Conservation (phyloP, 2,888 invertebrate genomes). For the Stenodera caucasica region DNA sequence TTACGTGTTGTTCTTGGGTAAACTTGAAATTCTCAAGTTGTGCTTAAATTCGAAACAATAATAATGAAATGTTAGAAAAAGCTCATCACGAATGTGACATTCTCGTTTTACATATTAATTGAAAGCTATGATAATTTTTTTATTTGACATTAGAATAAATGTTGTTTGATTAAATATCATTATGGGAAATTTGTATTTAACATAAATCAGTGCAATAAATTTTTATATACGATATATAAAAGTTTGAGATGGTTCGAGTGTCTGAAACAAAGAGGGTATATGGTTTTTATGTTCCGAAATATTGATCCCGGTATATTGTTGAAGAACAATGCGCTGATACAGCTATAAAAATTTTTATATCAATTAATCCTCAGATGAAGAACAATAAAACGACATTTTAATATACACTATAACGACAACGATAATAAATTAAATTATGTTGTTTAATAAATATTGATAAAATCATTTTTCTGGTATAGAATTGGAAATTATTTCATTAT, state of each 20-base stretch:
- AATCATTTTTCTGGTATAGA: neutral
- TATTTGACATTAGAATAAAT: too few species aligned
- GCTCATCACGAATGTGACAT: too few species aligned
- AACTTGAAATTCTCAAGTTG: too few species aligned
- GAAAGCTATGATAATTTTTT: too few species aligned
- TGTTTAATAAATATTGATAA: neutral
- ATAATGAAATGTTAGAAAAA: too few species aligned
- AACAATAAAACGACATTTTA: neutral
- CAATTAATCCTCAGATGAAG: neutral
- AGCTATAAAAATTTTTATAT: slow-evolving; percentile 4
- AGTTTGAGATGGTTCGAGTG: neutral
- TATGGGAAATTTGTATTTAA: too few species aligned
- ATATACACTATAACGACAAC: neutral
- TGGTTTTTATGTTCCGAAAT: slow-evolving; percentile 1
- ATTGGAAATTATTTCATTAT: too few species aligned
- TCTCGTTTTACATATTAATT: too few species aligned
- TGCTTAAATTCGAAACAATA: too few species aligned
- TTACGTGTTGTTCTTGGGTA: too few species aligned
- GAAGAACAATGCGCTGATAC: slow-evolving; percentile 3
- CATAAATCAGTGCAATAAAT: neutral
- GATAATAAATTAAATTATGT: neutral
- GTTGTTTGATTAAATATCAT: too few species aligned
- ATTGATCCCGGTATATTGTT: neutral
- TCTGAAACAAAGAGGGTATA: neutral
- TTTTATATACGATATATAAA: neutral